Conservation (phyloP, 2,797 vertebrate species). For the Ibycter americanus region DNA sequence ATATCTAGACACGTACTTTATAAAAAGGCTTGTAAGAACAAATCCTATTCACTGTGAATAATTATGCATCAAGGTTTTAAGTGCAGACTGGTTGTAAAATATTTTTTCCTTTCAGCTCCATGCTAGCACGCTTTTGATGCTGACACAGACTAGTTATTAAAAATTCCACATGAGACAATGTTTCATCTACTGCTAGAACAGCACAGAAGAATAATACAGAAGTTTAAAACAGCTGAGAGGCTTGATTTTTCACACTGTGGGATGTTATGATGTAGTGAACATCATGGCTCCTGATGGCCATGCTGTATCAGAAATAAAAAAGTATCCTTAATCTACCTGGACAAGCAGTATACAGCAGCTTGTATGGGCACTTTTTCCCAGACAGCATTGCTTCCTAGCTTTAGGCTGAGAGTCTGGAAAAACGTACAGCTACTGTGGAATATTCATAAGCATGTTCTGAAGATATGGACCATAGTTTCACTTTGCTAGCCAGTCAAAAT, state of each 20-base stretch:
- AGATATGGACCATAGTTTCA: background rate
- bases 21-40: constrained; percentile 40
- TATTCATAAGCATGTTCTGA: background rate
- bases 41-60: constrained; percentile 65
- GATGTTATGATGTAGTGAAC: background rate
- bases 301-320: background rate
- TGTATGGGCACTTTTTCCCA: background rate
- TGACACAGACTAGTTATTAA: constrained; percentile 62
- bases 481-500: background rate
- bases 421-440: background rate
- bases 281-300: background rate
- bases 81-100: background rate
- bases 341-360: background rate
- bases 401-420: background rate
- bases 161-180: constrained; percentile 37
- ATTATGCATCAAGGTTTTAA: constrained; percentile 66
- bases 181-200: constrained; percentile 1
- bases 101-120: constrained; percentile 54
- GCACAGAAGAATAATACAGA: background rate
- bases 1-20: constrained; percentile 9
- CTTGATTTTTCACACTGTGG: background rate
- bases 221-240: background rate
- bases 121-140: background rate
- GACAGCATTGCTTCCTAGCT: background rate
- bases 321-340: background rate